Percentiles rank a stretch among this genome's conserved stretches.
Evolutionary conservation across 2,797 vertebrate genomes (phyloP).

Genomic region (Lagocephalus sceleratus): DNA sequence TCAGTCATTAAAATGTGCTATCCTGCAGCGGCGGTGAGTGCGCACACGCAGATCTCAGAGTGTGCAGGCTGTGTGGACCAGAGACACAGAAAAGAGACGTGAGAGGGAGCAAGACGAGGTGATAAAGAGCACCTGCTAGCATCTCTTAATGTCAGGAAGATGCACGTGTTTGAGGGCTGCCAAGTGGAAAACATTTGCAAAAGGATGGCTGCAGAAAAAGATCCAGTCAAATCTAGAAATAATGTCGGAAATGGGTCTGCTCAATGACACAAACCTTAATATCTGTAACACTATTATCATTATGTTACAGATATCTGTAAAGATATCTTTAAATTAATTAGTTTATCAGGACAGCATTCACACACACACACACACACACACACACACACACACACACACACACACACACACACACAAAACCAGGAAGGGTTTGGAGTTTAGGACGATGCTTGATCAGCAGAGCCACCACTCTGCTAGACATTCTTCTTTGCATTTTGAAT

Average conservation of each 20-base stretch:
- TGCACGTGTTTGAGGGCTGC: background rate
- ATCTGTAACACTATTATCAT: background rate
- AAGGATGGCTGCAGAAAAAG: background rate
- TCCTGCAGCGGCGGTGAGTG: constrained; percentile 50
- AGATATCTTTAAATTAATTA: constrained; percentile 6
- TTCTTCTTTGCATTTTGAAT: no score
- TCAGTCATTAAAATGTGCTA: constrained; percentile 52
- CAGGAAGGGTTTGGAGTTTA: no score
- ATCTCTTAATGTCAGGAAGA: constrained; percentile 1
- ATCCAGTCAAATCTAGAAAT: no score
- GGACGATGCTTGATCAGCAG: no score
- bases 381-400: background rate
- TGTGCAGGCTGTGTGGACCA: constrained; percentile 22
- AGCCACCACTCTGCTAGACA: no score
- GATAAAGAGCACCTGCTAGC: constrained; percentile 1
- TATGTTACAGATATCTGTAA: no score
- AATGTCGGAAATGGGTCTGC: no score
- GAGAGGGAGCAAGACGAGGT: constrained; percentile 3
- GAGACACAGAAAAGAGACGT: constrained; percentile 11
- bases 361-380: background rate
- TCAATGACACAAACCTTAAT: background rate
- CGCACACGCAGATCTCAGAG: constrained; percentile 34
- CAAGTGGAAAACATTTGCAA: background rate
- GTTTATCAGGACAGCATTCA: no score
- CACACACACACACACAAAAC: no score